A percentile compares a stretch with the other conserved stretches of the same genome.
These are phyloP conservation scores for Mylabris phalerata DNA, from an alignment of 1,140 invertebrate species.

Conservation along the genomic window DNA sequence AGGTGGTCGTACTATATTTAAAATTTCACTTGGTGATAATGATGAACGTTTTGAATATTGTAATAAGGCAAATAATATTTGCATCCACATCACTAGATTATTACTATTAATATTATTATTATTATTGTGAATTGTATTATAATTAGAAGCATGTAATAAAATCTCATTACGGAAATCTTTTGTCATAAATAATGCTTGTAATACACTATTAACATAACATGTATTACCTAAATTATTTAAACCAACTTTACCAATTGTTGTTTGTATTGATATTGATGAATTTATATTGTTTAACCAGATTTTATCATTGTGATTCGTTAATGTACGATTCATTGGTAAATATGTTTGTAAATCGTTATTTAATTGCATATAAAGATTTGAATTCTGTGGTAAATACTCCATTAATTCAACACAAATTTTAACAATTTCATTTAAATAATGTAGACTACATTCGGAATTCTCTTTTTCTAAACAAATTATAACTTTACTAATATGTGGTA, in stretches of 20 bases:
- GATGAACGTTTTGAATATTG: conserved; percentile 57
- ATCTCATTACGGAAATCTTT: conserved; percentile 61
- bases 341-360: conserved; percentile 28
- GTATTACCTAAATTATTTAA: conserved; percentile 80
- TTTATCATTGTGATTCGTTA: conserved; percentile 12
- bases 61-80: conserved; percentile 67
- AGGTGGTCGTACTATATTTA: conserved; percentile 59
- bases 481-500: conserved; percentile 37
- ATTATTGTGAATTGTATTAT: too few species aligned
- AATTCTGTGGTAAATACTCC: conserved; percentile 44
- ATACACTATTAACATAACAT: conserved; percentile 80
- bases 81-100: conserved; percentile 52
- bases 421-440: conserved; percentile 45
- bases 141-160: conserved; percentile 36
- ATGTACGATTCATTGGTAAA: conserved; percentile 1
- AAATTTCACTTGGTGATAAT: conserved; percentile 63
- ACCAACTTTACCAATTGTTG: conserved; percentile 56
- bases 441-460: conserved; percentile 37
- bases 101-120: conserved; percentile 26
- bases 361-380: conserved; percentile 39
- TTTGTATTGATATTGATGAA: too few species aligned
- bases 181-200: conserved; percentile 76
- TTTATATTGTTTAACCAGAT: too few species aligned
- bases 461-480: conserved; percentile 41
- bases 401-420: conserved; percentile 45